Conservation (phyloP, 2,113 vertebrate species). For the Mirza zaza region DNA sequence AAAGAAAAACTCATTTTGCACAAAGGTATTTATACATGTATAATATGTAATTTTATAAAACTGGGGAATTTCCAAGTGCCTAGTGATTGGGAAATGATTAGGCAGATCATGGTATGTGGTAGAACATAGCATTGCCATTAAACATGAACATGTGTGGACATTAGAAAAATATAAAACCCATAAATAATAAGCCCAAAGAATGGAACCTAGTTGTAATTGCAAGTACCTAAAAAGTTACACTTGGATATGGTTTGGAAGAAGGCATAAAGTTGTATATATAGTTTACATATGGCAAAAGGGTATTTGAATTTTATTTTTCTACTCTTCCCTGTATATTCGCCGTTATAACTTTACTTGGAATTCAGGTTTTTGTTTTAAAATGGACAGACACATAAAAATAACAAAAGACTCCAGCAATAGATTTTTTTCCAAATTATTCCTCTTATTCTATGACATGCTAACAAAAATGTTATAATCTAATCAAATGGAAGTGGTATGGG, state of each 20-base stretch:
- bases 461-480: background rate
- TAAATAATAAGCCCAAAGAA: background rate
- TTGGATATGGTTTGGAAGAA: background rate
- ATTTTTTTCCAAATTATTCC: background rate
- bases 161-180: background rate
- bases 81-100: background rate
- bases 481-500: background rate
- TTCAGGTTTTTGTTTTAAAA: slow-evolving; percentile 29
- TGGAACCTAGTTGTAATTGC: background rate
- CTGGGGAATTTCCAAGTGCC: background rate
- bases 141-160: background rate
- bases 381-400: background rate
- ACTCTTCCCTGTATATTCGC: background rate
- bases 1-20: background rate
- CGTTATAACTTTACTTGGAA: background rate
- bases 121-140: background rate
- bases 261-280: background rate
- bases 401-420: background rate
- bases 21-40: background rate
- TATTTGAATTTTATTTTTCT: background rate
- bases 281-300: background rate
- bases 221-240: background rate
- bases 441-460: background rate
- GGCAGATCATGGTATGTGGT: background rate
- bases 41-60: background rate